Percentiles rank a stretch among this genome's conserved stretches.
phyloP scores from a whole-genome alignment of 2,888 invertebrate species.

The Encarsia formosa region DNA sequence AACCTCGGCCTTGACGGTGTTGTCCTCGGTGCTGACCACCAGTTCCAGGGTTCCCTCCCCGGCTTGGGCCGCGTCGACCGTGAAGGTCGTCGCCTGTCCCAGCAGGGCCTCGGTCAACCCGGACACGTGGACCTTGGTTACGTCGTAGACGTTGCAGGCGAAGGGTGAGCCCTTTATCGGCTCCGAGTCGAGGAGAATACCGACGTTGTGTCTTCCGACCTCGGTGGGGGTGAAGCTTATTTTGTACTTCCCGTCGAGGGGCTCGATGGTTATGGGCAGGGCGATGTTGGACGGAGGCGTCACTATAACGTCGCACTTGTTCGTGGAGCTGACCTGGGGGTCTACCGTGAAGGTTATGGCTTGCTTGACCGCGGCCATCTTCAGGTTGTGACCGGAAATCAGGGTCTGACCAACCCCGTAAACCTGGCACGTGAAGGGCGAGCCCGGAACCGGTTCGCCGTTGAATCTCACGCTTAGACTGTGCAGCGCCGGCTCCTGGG shows the following conservation, averaged over 20 bases:
- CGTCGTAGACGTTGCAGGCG: slow-evolving; percentile 91
- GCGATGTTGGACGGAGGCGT: slow-evolving; percentile 81
- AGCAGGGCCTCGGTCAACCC: slow-evolving; percentile 51
- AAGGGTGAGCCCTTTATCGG: slow-evolving; percentile 89
- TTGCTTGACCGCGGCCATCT: slow-evolving; percentile 65
- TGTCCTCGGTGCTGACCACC: slow-evolving; percentile 84
- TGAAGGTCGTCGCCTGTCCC: slow-evolving; percentile 84
- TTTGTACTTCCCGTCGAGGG: slow-evolving; percentile 64
- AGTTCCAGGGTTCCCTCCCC: slow-evolving; percentile 90
- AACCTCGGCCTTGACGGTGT: slow-evolving; percentile 85
- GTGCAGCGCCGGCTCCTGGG: slow-evolving; percentile 88
- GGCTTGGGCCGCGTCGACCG: slow-evolving; percentile 91
- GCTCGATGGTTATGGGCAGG: slow-evolving; percentile 68
- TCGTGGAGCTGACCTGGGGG: slow-evolving; percentile 50
- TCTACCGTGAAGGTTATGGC: slow-evolving; percentile 61
- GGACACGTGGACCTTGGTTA: slow-evolving; percentile 59
- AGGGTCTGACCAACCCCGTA: slow-evolving; percentile 62
- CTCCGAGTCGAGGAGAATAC: slow-evolving; percentile 77
- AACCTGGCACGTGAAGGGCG: slow-evolving; percentile 91
- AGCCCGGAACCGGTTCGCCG: slow-evolving; percentile 71
- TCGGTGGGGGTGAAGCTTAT: slow-evolving; percentile 79
- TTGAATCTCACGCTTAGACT: slow-evolving; percentile 82
- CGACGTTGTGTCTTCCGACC: slow-evolving; percentile 82
- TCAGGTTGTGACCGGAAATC: slow-evolving; percentile 65
- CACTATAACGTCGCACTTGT: slow-evolving; percentile 56